Conservation (phyloP, 2,888 invertebrate genomes). For the Barypeithes pellucidus region DNA sequence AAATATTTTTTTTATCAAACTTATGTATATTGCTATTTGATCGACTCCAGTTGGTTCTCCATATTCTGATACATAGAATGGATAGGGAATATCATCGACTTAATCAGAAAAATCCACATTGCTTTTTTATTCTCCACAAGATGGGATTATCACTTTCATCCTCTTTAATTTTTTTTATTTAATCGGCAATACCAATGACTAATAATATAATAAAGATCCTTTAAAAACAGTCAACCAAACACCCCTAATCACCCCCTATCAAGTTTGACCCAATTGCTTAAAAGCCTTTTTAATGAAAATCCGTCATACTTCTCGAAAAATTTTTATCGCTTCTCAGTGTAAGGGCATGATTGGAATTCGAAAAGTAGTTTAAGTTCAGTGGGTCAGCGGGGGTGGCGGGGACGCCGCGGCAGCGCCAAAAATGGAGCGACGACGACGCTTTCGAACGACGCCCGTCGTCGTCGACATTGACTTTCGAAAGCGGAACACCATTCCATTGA, state of each 20-base stretch:
- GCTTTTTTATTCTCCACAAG: too few relatives aligned
- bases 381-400: conserved; percentile 57
- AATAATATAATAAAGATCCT: too few relatives aligned
- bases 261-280: conserved; percentile 14
- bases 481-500: conserved; percentile 55
- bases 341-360: conserved; percentile 19
- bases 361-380: conserved; percentile 61
- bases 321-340: conserved; percentile 8
- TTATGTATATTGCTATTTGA: too few relatives aligned
- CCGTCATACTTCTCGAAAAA: conserved; percentile 9
- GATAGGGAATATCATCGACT: too few relatives aligned
- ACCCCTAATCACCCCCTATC: neutral
- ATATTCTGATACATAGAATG: too few relatives aligned
- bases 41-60: too few relatives aligned
- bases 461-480: conserved; percentile 62
- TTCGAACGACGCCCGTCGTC: conserved; percentile 60
- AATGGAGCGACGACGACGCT: conserved; percentile 58
- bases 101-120: too few relatives aligned
- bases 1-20: too few relatives aligned
- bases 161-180: too few relatives aligned
- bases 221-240: neutral
- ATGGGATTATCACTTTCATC: too few relatives aligned
- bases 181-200: too few relatives aligned
- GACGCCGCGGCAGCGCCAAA: conserved; percentile 53
- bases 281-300: conserved; percentile 17